Conservation (phyloP, 2,113 vertebrate genomes). For the Jacana jacana region DNA sequence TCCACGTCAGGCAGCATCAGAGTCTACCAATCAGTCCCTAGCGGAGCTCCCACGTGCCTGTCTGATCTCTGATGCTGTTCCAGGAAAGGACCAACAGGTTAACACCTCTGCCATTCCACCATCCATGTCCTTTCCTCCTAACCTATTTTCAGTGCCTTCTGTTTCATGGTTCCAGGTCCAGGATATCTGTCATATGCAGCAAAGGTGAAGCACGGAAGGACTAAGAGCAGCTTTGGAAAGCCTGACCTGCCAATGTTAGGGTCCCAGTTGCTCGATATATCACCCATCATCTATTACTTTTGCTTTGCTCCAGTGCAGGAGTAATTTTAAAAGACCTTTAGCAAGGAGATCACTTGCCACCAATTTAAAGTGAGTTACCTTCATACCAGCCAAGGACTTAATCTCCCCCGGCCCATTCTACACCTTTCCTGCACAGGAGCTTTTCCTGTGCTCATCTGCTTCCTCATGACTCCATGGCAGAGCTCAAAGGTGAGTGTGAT, state of each 20-base stretch:
- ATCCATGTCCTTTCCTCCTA: not conserved
- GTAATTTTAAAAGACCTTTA: not conserved
- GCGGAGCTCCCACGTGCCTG: not conserved
- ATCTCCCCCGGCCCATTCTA: not conserved
- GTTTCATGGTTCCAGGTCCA: not conserved
- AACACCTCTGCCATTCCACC: not conserved
- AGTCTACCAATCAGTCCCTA: no score
- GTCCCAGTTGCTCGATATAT: not conserved
- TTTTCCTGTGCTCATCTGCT: not conserved
- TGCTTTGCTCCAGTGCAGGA: not conserved
- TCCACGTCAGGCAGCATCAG: not conserved
- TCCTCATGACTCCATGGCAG: not conserved
- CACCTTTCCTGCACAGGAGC: not conserved
- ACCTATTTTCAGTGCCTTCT: not conserved
- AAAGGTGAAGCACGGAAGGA: not conserved
- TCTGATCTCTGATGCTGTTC: not conserved
- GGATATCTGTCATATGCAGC: not conserved
- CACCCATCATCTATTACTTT: not conserved
- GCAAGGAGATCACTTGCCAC: not conserved
- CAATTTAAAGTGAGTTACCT: not conserved
- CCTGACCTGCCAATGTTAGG: not conserved
- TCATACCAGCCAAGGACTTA: not conserved
- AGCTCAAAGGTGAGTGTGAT: not conserved
- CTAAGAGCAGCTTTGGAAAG: not conserved
- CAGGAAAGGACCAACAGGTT: not conserved